Evolutionary conservation across 2,888 invertebrate species (phyloP).

Genomic region (Strigamia crassipes): DNA sequence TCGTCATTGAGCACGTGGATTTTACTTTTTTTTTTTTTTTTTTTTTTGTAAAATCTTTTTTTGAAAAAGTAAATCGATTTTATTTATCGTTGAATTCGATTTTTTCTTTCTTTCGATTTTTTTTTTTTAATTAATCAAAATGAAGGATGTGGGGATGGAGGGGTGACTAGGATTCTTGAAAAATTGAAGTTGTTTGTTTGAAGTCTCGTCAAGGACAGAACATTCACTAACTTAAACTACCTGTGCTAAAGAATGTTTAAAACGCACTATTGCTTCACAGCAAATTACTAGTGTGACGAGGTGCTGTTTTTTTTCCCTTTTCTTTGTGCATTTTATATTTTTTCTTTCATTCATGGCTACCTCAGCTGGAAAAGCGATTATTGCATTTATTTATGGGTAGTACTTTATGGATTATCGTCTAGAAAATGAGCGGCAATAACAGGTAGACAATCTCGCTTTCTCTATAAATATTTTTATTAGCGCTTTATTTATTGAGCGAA

Average conservation of each 20-base stretch:
- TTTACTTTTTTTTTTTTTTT: neutral
- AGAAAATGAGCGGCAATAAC: neutral
- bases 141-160: neutral
- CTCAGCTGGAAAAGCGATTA: neutral
- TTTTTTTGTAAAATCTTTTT: too few species aligned
- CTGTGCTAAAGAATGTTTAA: conserved; percentile 11
- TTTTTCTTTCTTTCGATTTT: neutral
- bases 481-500: neutral
- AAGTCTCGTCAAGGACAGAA: conserved; percentile 40
- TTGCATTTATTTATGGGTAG: neutral
- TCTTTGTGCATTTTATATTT: neutral
- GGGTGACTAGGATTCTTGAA: neutral
- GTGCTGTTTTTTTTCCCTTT: neutral
- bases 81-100: neutral
- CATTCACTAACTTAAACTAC: conserved; percentile 13
- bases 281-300: conserved; percentile 6
- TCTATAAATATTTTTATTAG: neutral
- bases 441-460: neutral
- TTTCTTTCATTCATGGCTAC: neutral
- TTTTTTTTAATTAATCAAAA: neutral
- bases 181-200: conserved; percentile 44
- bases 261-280: conserved; percentile 5
- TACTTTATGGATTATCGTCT: neutral
- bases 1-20: neutral
- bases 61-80: too few species aligned